Evolutionary conservation across 2,888 invertebrate genomes (phyloP).

Genomic region (Cistogaster globosa): DNA sequence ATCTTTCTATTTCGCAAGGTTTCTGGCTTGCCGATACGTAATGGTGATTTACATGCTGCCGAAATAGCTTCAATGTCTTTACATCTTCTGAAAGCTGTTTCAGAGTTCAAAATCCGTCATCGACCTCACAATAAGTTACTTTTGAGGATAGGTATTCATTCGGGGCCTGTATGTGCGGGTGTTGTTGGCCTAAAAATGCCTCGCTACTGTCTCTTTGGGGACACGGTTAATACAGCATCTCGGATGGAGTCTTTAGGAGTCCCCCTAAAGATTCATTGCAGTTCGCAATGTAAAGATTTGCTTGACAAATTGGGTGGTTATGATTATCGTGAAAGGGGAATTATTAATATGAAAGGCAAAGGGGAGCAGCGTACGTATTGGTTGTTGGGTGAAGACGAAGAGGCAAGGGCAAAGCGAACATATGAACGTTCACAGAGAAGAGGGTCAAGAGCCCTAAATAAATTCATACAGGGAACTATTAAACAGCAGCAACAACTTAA

Average conservation of each 20-base stretch:
- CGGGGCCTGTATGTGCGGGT: slow-evolving; percentile 95
- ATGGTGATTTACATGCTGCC: slow-evolving; percentile 94
- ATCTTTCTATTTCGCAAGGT: slow-evolving; percentile 85
- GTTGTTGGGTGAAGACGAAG: slow-evolving; percentile 90
- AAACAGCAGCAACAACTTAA: slow-evolving; percentile 76
- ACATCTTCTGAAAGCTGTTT: slow-evolving; percentile 91
- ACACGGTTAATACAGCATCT: slow-evolving; percentile 95
- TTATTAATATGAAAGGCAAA: slow-evolving; percentile 92
- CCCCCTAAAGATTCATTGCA: slow-evolving; percentile 93
- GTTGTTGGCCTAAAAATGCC: slow-evolving; percentile 97
- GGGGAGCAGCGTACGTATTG: slow-evolving; percentile 92
- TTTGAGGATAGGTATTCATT: slow-evolving; percentile 95
- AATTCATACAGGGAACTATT: slow-evolving; percentile 81
- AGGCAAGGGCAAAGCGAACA: slow-evolving; percentile 85
- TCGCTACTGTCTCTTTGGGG: slow-evolving; percentile 95
- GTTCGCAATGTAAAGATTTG: slow-evolving; percentile 87
- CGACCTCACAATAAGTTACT: slow-evolving; percentile 92
- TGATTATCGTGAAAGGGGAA: slow-evolving; percentile 87
- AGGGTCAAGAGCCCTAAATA: slow-evolving; percentile 82
- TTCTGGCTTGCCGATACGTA: slow-evolving; percentile 93
- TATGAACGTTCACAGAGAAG: slow-evolving; percentile 84
- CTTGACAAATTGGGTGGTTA: slow-evolving; percentile 90
- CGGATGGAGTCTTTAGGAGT: slow-evolving; percentile 93
- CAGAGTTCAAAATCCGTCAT: slow-evolving; percentile 94
- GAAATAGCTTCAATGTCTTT: slow-evolving; percentile 97